phyloP scores from a whole-genome alignment of 2,797 vertebrate genomes.

The Orestias chungarensis region DNA sequence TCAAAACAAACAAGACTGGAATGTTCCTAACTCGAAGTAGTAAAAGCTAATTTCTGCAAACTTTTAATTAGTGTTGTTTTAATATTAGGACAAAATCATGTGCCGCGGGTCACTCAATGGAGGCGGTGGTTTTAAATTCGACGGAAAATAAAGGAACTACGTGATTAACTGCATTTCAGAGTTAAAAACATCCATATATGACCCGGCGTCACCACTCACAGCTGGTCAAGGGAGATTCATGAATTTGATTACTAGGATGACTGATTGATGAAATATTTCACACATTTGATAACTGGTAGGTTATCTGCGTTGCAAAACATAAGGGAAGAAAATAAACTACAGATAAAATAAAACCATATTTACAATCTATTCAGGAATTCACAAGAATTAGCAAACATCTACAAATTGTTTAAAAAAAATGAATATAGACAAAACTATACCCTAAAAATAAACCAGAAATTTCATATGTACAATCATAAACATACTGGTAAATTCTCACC shows the following conservation, averaged over 20 bases:
- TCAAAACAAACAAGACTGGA: background rate
- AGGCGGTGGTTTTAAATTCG: background rate
- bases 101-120: background rate
- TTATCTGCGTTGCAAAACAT: background rate
- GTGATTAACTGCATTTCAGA: background rate
- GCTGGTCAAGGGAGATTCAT: background rate
- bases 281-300: background rate
- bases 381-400: background rate
- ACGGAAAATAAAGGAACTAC: background rate
- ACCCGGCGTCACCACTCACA: background rate
- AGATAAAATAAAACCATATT: background rate
- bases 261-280: too few species aligned
- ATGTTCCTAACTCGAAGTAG: background rate
- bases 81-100: background rate
- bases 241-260: background rate
- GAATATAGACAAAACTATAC: background rate
- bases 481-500: conserved; percentile 56
- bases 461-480: conserved; percentile 10
- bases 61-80: too few species aligned
- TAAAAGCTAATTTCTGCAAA: background rate
- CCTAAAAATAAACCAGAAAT: background rate
- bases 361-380: background rate
- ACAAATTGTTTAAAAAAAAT: background rate
- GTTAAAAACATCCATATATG: background rate
- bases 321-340: background rate